A percentile compares a stretch with the other conserved stretches of the same genome.
Conservation (phyloP, 35 echinoderm and acorn worm genomes). For the Diadema setosum region DNA sequence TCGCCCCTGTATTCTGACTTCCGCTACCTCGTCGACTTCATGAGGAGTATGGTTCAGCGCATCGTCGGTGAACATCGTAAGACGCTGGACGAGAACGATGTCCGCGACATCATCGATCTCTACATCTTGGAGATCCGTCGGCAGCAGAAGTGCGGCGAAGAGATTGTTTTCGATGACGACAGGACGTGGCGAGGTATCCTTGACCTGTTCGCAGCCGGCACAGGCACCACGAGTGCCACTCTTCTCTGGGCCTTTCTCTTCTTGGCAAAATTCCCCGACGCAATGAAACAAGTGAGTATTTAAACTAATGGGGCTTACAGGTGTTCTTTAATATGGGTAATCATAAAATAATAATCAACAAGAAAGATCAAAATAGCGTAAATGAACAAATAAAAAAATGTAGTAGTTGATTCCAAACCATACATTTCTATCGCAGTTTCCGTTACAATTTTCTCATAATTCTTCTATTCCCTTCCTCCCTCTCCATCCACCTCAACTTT, state of each 20-base stretch:
- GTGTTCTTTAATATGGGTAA: too few species aligned
- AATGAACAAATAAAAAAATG: too few species aligned
- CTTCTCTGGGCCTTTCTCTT: neutral
- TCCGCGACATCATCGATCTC: neutral
- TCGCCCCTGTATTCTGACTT: neutral
- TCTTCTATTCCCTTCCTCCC: too few species aligned
- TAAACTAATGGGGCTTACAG: too few species aligned
- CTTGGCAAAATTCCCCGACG: neutral
- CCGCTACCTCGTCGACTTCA: neutral
- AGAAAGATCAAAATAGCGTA: too few species aligned
- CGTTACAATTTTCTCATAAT: too few species aligned
- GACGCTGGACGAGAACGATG: neutral
- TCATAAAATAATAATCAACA: too few species aligned
- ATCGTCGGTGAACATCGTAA: neutral
- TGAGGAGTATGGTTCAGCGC: neutral
- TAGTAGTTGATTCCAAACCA: too few species aligned
- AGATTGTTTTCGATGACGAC: neutral
- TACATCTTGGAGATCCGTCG: constrained; percentile 6
- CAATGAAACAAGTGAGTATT: neutral
- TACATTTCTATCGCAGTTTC: too few species aligned
- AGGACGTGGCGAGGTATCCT: neutral
- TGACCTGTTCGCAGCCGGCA: neutral
- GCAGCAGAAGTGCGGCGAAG: neutral
- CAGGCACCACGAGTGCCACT: neutral
- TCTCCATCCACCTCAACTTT: too few species aligned